Conservation (phyloP, 2,888 invertebrate genomes). For the Nephrotoma flavescens region DNA sequence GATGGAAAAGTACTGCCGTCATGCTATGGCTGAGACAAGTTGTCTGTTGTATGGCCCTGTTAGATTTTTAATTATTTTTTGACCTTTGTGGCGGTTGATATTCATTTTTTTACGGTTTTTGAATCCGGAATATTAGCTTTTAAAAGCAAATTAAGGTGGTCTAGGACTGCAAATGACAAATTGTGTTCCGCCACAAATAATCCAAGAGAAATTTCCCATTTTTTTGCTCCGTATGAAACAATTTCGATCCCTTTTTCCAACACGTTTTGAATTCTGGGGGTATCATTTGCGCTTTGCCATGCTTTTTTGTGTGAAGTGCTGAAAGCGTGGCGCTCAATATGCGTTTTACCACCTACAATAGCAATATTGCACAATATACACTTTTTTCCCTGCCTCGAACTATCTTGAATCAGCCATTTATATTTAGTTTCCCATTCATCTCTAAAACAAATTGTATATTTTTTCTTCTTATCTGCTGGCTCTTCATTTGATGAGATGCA, state of each 20-base stretch:
- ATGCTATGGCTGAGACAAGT: background rate
- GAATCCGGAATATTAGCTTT: slow-evolving; percentile 4
- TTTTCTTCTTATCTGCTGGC: background rate
- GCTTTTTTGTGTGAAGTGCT: background rate
- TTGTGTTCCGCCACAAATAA: slow-evolving; percentile 8
- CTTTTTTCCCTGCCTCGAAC: background rate
- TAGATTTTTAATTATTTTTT: slow-evolving; percentile 8
- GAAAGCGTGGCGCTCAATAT: background rate
- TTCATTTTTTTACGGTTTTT: slow-evolving; percentile 7
- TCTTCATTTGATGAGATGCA: background rate
- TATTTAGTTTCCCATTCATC: background rate
- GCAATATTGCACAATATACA: background rate
- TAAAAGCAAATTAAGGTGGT: slow-evolving; percentile 5
- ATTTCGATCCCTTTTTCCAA: too few species aligned
- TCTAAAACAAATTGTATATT: background rate
- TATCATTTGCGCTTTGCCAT: background rate
- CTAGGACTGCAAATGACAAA: slow-evolving; percentile 4
- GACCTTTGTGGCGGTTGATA: slow-evolving; percentile 3
- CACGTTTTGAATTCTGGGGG: too few species aligned
- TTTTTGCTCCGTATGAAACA: background rate
- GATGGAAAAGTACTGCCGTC: slow-evolving; percentile 8
- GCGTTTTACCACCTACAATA: background rate
- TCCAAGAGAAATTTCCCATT: background rate
- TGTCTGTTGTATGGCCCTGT: slow-evolving; percentile 8
- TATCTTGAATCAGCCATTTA: background rate